phyloP scores from a whole-genome alignment of 2,797 vertebrate species.

The Limosa lapponica region DNA sequence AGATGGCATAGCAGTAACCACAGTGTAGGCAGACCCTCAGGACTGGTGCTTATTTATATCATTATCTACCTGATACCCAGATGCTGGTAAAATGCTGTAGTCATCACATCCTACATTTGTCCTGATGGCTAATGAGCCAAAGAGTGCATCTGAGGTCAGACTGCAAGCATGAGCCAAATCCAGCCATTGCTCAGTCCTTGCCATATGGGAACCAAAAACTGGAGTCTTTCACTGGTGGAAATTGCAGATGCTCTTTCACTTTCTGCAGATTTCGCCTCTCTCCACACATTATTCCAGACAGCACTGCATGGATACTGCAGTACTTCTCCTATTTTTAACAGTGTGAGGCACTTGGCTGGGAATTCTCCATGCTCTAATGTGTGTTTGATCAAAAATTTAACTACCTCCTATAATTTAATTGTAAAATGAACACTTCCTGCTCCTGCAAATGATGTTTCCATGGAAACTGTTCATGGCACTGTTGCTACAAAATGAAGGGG shows the following conservation, averaged over 20 bases:
- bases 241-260: background rate
- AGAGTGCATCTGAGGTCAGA: background rate
- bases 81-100: background rate
- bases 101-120: background rate
- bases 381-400: slow-evolving; percentile 68
- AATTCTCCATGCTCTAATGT: slow-evolving; percentile 45
- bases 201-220: background rate
- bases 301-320: background rate
- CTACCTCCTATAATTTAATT: slow-evolving; percentile 60
- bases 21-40: background rate
- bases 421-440: slow-evolving; percentile 45
- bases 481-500: background rate
- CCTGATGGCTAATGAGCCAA: background rate
- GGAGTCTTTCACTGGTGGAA: background rate
- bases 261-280: background rate
- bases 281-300: background rate
- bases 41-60: background rate
- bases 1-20: background rate
- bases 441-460: slow-evolving; percentile 56
- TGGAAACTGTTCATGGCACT: slow-evolving; percentile 59
- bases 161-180: background rate
- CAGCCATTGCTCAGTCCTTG: background rate
- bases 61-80: background rate
- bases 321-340: slow-evolving; percentile 28
- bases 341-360: background rate